phyloP scores from a whole-genome alignment of 2,113 vertebrate genomes.

The Passer domesticus region DNA sequence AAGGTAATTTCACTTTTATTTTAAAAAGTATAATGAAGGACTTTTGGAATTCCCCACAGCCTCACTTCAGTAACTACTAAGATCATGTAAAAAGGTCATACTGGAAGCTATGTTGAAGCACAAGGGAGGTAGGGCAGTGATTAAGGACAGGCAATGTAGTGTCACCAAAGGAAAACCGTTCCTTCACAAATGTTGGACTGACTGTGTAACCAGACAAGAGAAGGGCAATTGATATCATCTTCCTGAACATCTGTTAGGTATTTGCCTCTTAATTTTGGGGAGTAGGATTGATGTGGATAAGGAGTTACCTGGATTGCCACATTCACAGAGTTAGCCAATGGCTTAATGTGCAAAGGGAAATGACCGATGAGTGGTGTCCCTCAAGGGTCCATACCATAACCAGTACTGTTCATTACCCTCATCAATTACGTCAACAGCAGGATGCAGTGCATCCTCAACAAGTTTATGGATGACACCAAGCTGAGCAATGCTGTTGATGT shows the following conservation, averaged over 20 bases:
- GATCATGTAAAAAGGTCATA: not conserved
- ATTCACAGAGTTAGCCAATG: not conserved
- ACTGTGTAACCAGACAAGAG: not conserved
- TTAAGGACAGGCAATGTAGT: accelerated
- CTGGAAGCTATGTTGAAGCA: not conserved
- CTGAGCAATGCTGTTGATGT: not conserved
- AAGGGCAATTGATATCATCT: not conserved
- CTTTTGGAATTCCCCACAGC: not conserved
- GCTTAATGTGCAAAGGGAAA: not conserved
- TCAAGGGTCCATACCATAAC: accelerated
- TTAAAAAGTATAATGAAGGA: not conserved
- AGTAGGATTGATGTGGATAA: not conserved
- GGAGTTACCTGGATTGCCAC: not conserved
- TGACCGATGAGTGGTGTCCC: not conserved
- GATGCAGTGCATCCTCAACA: not conserved
- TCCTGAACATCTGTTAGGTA: not conserved
- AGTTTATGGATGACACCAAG: not conserved
- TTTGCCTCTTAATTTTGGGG: not conserved
- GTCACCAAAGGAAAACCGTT: not conserved
- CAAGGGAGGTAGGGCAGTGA: not conserved
- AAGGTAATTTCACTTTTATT: not conserved
- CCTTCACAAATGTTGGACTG: not conserved
- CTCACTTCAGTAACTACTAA: not conserved
- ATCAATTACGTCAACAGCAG: not conserved
- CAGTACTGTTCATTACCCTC: not conserved